A percentile compares a stretch with the other conserved stretches of the same genome.
phyloP scores from a whole-genome alignment of 2,888 invertebrate species.

The Malacosoma neustria region DNA sequence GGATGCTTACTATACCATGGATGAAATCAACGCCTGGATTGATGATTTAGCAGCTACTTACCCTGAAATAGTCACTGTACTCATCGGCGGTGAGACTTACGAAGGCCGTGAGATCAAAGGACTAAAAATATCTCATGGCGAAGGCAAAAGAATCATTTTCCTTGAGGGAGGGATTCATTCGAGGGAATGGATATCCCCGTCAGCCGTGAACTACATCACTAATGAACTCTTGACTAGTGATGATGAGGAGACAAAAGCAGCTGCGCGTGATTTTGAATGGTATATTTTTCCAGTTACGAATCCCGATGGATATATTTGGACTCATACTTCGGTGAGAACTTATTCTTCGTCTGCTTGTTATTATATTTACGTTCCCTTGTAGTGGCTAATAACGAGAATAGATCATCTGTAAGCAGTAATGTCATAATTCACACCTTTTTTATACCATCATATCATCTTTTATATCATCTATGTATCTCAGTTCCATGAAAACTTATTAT shows the following conservation, averaged over 20 bases:
- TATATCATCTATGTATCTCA: no score
- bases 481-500: no score
- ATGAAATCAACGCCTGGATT: constrained; percentile 77
- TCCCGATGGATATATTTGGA: constrained; percentile 83
- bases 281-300: constrained; percentile 83
- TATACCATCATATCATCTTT: no score
- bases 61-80: constrained; percentile 51
- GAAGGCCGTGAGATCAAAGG: constrained; percentile 60
- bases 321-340: constrained; percentile 73
- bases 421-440: no score
- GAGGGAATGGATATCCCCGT: constrained; percentile 84
- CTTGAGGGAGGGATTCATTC: constrained; percentile 78
- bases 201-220: constrained; percentile 78
- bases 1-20: constrained; percentile 73
- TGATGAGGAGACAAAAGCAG: constrained; percentile 57
- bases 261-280: constrained; percentile 82
- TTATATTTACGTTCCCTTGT: no score
- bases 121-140: constrained; percentile 45
- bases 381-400: no score
- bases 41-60: constrained; percentile 54
- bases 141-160: constrained; percentile 36
- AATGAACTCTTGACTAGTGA: constrained; percentile 78
- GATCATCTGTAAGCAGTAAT: no score
- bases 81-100: constrained; percentile 48
- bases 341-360: background rate